These are phyloP conservation scores for Leptothorax acervorum DNA, from an alignment of 2,888 invertebrate species.

Conservation along the genomic window DNA sequence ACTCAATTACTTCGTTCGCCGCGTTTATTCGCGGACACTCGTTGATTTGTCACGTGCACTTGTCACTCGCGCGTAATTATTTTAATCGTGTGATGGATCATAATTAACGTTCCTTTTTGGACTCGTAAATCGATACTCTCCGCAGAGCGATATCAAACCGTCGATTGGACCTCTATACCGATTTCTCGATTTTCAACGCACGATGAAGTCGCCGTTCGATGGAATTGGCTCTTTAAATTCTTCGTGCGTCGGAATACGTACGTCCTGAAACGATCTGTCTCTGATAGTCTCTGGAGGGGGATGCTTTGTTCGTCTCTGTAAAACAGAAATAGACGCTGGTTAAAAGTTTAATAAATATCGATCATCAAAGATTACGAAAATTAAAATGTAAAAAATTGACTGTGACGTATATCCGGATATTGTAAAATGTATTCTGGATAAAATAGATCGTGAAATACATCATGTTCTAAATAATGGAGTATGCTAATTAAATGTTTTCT, in stretches of 20 bases:
- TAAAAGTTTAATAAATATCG: slow-evolving; percentile 25
- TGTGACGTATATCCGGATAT: neutral
- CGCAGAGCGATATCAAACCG: neutral
- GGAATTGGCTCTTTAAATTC: slow-evolving; percentile 43
- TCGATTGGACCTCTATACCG: neutral
- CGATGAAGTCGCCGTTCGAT: slow-evolving; percentile 21
- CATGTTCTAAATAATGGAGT: neutral
- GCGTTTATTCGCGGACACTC: slow-evolving; percentile 23
- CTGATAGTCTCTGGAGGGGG: slow-evolving; percentile 7
- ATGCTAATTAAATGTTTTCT: slow-evolving; percentile 15
- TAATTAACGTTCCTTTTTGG: slow-evolving; percentile 53
- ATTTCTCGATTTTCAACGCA: slow-evolving; percentile 28
- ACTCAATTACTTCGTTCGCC: slow-evolving; percentile 17
- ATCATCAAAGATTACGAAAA: neutral
- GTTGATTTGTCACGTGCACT: slow-evolving; percentile 5
- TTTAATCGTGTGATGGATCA: slow-evolving; percentile 15
- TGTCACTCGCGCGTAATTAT: neutral
- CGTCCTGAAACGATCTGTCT: slow-evolving; percentile 4
- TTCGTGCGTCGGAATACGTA: neutral
- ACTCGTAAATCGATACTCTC: slow-evolving; percentile 18
- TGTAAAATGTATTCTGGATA: neutral
- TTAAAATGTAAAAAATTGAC: neutral
- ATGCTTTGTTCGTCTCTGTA: slow-evolving; percentile 32
- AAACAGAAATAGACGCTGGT: slow-evolving; percentile 29
- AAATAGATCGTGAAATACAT: neutral